These are phyloP conservation scores for Cantharis flavilabris DNA, from an alignment of 2,888 invertebrate genomes.

Conservation along the genomic window DNA sequence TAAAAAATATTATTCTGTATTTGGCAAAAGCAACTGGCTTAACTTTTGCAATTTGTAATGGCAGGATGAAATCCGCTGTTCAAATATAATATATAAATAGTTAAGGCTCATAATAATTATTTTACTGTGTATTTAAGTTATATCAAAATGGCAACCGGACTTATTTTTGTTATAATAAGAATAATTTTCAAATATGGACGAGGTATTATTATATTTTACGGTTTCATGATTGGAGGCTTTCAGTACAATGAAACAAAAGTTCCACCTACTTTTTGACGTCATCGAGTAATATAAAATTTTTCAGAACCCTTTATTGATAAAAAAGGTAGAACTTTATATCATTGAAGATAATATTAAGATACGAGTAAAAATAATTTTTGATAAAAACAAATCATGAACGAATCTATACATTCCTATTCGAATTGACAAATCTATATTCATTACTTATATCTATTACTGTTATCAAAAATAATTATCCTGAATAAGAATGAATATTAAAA, in stretches of 20 bases:
- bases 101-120: not conserved
- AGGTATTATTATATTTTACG: conserved; percentile 44
- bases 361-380: not conserved
- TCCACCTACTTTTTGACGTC: conserved; percentile 40
- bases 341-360: not conserved
- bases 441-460: not conserved
- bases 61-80: not conserved
- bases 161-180: conserved; percentile 54
- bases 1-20: not conserved
- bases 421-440: not conserved
- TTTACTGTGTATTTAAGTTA: conserved; percentile 8
- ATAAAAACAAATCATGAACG: not conserved
- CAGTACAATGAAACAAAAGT: conserved; percentile 39
- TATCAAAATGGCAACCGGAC: conserved; percentile 48
- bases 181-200: conserved; percentile 56
- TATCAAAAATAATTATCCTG: not conserved
- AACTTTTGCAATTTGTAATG: not conserved
- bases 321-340: not conserved
- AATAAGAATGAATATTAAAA: not conserved
- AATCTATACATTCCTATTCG: not conserved
- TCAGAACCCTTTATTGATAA: conserved; percentile 10
- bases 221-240: conserved; percentile 37
- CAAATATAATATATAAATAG: not conserved
- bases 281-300: conserved; percentile 15
- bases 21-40: not conserved